Percentiles rank a stretch among this genome's conserved stretches.
These are phyloP conservation scores for Bombylius major DNA, from an alignment of 2,888 invertebrate species.

Conservation along the genomic window DNA sequence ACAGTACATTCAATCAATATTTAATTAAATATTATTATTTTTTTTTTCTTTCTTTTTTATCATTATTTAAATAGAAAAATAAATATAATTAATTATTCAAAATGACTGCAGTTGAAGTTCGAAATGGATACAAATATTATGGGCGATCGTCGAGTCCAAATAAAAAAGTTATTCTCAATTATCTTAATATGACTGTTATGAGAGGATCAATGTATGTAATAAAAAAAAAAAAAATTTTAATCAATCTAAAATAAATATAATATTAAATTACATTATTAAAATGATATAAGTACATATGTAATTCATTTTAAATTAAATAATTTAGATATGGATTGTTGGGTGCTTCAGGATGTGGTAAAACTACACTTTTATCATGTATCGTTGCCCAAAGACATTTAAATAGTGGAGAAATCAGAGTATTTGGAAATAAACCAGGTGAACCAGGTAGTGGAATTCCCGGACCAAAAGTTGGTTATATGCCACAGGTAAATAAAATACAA, in stretches of 20 bases:
- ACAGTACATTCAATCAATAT: no score
- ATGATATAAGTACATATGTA: background rate
- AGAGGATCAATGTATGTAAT: conserved; percentile 64
- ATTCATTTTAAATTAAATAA: background rate
- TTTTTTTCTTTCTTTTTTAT: background rate
- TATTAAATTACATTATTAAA: background rate
- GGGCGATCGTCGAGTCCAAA: conserved; percentile 41
- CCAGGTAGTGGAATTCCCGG: conserved; percentile 56
- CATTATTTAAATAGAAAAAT: background rate
- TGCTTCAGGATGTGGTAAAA: conserved; percentile 84
- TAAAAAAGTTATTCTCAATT: conserved; percentile 48
- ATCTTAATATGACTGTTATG: conserved; percentile 61
- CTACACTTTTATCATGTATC: conserved; percentile 72
- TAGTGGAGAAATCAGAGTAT: conserved; percentile 58
- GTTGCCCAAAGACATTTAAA: conserved; percentile 64
- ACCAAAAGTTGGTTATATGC: conserved; percentile 74
- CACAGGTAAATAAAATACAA: conserved; percentile 42
- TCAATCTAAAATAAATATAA: background rate
- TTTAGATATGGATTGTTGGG: conserved; percentile 73
- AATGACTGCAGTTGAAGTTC: conserved; percentile 51
- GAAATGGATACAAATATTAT: conserved; percentile 56
- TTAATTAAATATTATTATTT: no score
- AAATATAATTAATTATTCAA: background rate
- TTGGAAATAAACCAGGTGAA: conserved; percentile 59
- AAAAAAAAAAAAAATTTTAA: background rate